Evolutionary conservation across 2,888 invertebrate species (phyloP).

Genomic region (Ganaspis brasiliensis): DNA sequence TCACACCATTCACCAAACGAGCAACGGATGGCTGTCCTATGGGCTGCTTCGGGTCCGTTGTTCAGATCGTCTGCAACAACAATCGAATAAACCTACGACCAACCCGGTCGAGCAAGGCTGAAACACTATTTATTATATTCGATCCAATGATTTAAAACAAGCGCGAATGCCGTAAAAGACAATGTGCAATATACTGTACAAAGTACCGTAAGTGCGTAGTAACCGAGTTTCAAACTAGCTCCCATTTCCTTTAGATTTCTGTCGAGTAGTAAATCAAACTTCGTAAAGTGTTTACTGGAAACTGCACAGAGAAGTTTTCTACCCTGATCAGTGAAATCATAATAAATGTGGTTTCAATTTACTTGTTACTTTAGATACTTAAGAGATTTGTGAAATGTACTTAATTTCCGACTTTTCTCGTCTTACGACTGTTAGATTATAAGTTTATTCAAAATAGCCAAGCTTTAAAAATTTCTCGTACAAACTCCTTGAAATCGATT

Average conservation of each 20-base stretch:
- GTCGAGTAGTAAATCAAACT: neutral
- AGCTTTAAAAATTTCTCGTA: too few species aligned
- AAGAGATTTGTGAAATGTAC: too few species aligned
- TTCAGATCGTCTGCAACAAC: constrained; percentile 67
- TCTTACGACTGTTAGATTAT: too few species aligned
- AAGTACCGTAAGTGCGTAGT: constrained; percentile 76
- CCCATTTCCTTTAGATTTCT: constrained; percentile 19
- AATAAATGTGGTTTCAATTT: neutral
- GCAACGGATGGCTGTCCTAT: constrained; percentile 76
- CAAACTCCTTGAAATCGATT: too few species aligned
- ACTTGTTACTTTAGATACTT: neutral
- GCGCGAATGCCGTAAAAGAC: constrained; percentile 68
- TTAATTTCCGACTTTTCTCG: too few species aligned
- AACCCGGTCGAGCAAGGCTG: constrained; percentile 72
- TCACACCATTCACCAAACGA: constrained; percentile 66
- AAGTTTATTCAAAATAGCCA: too few species aligned
- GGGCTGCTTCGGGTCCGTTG: constrained; percentile 75
- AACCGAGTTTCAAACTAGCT: constrained; percentile 51
- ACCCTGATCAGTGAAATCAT: too few species aligned
- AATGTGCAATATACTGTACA: constrained; percentile 80
- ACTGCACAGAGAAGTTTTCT: neutral
- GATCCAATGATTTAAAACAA: constrained; percentile 42
- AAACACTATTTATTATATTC: constrained; percentile 55
- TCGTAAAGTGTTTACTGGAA: neutral
- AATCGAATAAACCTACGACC: constrained; percentile 58